phyloP scores from a whole-genome alignment of 2,888 invertebrate species.

The Phania funesta region DNA sequence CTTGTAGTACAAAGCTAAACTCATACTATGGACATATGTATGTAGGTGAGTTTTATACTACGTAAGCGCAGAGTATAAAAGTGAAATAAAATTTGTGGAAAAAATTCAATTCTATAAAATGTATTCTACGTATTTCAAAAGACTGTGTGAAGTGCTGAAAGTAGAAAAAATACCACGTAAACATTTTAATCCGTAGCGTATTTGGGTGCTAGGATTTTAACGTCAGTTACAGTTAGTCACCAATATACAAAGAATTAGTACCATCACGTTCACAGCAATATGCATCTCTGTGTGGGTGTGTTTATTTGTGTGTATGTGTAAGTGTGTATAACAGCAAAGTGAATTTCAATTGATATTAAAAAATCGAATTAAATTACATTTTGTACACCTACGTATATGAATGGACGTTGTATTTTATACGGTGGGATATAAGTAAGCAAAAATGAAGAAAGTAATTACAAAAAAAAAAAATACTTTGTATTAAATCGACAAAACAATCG shows the following conservation, averaged over 20 bases:
- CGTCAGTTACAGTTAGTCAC: conserved; percentile 45
- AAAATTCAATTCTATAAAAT: background rate
- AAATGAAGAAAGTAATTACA: background rate
- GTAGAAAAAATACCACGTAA: conserved; percentile 41
- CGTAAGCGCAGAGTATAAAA: too few species aligned
- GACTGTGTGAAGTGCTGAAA: conserved; percentile 22
- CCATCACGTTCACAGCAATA: background rate
- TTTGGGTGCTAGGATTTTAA: conserved; percentile 47
- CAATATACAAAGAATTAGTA: conserved; percentile 42
- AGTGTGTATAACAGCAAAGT: background rate
- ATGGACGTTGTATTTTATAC: background rate
- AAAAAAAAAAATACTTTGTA: background rate
- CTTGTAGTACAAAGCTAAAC: too few species aligned
- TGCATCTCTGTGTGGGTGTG: background rate
- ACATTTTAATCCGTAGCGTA: conserved; percentile 49
- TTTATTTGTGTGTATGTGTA: background rate
- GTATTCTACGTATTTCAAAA: background rate
- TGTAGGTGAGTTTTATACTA: too few species aligned
- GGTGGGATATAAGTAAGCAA: background rate
- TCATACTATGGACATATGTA: too few species aligned
- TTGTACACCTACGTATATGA: background rate
- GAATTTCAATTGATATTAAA: conserved; percentile 29
- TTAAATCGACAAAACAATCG: background rate
- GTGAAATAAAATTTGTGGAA: background rate
- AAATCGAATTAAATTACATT: conserved; percentile 1